Percentiles rank a stretch among this genome's conserved stretches.
Evolutionary conservation across 2,888 invertebrate species (phyloP).

Genomic region (Diaprepes abbreviatus): DNA sequence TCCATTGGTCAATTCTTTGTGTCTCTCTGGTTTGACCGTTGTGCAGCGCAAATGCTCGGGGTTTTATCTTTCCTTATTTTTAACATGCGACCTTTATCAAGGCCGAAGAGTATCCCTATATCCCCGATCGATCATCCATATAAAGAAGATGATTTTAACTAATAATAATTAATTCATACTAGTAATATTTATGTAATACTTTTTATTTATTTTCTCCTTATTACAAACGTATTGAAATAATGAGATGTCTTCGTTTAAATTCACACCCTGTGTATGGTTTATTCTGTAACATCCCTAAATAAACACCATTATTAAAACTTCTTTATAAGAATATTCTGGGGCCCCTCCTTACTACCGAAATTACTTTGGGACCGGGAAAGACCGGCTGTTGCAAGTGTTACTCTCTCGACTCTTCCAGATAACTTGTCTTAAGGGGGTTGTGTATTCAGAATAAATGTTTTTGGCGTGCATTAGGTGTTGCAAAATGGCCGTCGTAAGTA

Average conservation of each 20-base stretch:
- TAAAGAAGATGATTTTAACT: too few relatives aligned
- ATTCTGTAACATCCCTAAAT: neutral
- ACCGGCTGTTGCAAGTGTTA: slow-evolving; percentile 19
- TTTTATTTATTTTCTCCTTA: too few relatives aligned
- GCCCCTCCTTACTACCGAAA: slow-evolving; percentile 10
- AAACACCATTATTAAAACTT: neutral
- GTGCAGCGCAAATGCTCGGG: too few relatives aligned
- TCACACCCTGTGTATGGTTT: neutral
- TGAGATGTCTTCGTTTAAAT: neutral
- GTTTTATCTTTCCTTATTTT: too few relatives aligned
- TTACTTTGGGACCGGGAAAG: slow-evolving; percentile 8
- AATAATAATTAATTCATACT: too few relatives aligned
- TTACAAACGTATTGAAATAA: too few relatives aligned
- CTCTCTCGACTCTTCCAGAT: neutral
- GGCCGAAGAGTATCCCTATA: too few relatives aligned
- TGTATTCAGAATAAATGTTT: neutral
- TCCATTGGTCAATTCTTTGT: too few relatives aligned
- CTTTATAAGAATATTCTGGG: neutral
- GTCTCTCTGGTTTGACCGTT: too few relatives aligned
- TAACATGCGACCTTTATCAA: too few relatives aligned
- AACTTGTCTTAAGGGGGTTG: slow-evolving; percentile 4
- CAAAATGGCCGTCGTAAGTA: neutral
- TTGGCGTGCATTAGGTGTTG: neutral
- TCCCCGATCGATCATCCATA: too few relatives aligned
- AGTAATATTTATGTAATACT: too few relatives aligned